Percentiles rank a stretch among this genome's conserved stretches.
Evolutionary conservation across 2,113 vertebrate species (phyloP).

Genomic region (Amazona vittata): DNA sequence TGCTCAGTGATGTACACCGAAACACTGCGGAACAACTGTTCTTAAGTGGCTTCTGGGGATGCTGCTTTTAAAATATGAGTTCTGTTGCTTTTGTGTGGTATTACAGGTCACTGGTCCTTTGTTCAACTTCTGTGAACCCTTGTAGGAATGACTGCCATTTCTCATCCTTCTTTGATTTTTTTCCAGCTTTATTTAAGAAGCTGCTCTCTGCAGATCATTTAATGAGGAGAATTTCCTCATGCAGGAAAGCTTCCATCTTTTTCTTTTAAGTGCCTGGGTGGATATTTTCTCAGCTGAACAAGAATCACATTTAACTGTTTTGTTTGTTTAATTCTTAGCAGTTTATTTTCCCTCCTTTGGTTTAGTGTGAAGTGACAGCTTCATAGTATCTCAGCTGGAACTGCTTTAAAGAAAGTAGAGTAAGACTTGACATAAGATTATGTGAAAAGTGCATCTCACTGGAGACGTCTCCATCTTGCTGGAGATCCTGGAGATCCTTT

Average conservation of each 20-base stretch:
- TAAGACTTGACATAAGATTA: fast-evolving
- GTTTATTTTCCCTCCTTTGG: neutral
- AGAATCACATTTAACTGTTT: neutral
- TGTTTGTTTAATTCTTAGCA: neutral
- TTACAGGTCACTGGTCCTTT: constrained; percentile 11
- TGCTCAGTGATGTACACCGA: neutral
- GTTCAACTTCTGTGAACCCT: neutral
- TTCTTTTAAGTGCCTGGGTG: neutral
- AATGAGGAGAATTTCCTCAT: constrained; percentile 21
- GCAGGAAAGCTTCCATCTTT: neutral
- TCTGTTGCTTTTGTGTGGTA: neutral
- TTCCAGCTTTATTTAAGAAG: neutral
- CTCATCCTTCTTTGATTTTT: neutral
- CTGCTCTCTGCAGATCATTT: neutral
- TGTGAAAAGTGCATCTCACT: neutral
- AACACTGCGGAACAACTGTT: neutral
- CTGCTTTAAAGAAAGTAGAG: neutral
- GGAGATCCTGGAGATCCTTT: fast-evolving
- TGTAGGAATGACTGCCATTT: neutral
- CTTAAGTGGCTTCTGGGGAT: neutral
- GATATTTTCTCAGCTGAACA: neutral
- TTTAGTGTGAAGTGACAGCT: neutral
- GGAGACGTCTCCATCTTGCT: fast-evolving
- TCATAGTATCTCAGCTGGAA: neutral
- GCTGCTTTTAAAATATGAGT: neutral